phyloP scores from a whole-genome alignment of 1,140 invertebrate species.

The Scaptomyza graminum region DNA sequence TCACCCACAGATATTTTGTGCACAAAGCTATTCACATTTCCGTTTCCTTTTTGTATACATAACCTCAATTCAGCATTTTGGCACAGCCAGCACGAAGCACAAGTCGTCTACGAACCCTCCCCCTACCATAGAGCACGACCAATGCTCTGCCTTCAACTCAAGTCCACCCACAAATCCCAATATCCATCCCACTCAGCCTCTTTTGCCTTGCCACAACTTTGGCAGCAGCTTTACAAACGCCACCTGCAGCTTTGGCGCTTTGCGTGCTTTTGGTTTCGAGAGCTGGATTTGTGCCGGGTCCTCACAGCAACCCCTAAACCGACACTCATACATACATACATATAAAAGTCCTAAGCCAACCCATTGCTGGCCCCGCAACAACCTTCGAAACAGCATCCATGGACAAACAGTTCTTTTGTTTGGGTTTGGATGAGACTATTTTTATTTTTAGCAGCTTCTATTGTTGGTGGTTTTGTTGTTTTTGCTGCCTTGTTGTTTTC shows the following conservation, averaged over 20 bases:
- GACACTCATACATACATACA: slow-evolving; percentile 17
- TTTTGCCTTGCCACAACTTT: background rate
- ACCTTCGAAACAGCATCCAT: slow-evolving; percentile 53
- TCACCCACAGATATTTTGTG: slow-evolving; percentile 64
- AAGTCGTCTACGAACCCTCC: slow-evolving; percentile 18
- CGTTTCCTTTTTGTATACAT: slow-evolving; percentile 81
- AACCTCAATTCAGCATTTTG: slow-evolving; percentile 80
- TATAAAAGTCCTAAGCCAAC: background rate
- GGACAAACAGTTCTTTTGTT: slow-evolving; percentile 62
- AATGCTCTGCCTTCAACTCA: slow-evolving; percentile 32
- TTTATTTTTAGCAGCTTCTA: slow-evolving; percentile 38
- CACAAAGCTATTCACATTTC: slow-evolving; percentile 77
- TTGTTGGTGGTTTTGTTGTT: slow-evolving; percentile 21
- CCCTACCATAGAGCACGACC: background rate
- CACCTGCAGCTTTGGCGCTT: slow-evolving; percentile 71
- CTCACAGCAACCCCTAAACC: slow-evolving; percentile 65
- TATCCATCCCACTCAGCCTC: background rate
- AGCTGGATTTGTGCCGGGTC: slow-evolving; percentile 76
- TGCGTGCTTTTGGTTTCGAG: slow-evolving; percentile 81
- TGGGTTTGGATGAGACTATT: slow-evolving; percentile 46
- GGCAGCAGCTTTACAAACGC: slow-evolving; percentile 55
- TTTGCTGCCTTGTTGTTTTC: slow-evolving; percentile 60
- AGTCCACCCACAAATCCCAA: slow-evolving; percentile 10
- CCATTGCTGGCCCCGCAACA: background rate
- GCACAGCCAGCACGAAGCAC: slow-evolving; percentile 49